Evolutionary conservation across 1,140 invertebrate species (phyloP), one percentile per base, ranked within the genome.

Genomic region (Bombus waltoni): DNA sequence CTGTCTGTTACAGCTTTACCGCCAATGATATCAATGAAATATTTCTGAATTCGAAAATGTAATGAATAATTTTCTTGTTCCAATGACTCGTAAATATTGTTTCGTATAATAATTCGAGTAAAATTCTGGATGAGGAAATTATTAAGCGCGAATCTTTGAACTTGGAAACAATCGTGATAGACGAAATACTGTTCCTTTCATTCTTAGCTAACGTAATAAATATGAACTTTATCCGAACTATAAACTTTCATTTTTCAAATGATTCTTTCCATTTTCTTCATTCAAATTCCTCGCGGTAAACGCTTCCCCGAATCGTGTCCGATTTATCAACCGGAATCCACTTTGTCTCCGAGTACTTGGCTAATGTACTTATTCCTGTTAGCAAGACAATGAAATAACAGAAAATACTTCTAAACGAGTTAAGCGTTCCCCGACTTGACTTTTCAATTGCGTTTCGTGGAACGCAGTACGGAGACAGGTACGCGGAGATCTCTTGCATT

Each of bases 401-500:
- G 15, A 40, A 42, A 59, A 47, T 28, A 32, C 10, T 4, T 13
- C 11, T 11, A 62, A 47, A 47, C 28, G n/a, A 47, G 38, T 44
- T 68, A 5, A 77, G 35, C 32, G 47, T 28, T 32, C 11, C 42
- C 4, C 40, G 38, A 68, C 38, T 62, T 65, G 44, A 68, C 38
- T 62, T 65, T 80, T 65, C 77, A 47, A 53, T 73, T 32, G 47
- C 22, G 28, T 47, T 35, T 15, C 47, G 18, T 0, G 82, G 25
- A 71, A 62, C 53, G 53, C 76, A 22, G 10, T 35, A 40, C 42
- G 6, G 28, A 28, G 62, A 35, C 22, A 79, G 42, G 10, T 25
- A 38, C 25, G 2, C 13, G 42, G n/a, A 28, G 65, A 59, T 84
- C 47, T 57, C 47, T 44, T 44, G 38, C 62, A 80, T 84, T 84